Evolutionary conservation across 2,888 invertebrate species (phyloP), one percentile per base, ranked within the genome.

Genomic region (Boloria selene): DNA sequence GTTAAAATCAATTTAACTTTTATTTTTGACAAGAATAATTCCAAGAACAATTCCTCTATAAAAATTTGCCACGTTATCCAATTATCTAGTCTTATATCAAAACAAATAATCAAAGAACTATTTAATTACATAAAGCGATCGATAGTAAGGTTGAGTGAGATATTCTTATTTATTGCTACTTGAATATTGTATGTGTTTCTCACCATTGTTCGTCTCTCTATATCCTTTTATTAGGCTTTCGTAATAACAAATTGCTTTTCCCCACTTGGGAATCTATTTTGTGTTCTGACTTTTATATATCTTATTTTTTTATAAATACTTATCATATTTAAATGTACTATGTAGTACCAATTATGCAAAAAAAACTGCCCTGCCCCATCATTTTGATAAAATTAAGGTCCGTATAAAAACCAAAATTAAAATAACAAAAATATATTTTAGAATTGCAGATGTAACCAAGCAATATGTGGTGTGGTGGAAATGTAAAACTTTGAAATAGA

Each of bases 191-290:
- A 70, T 61, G 53, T 38, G 26, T 55, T 67, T 63, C 56, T 68
- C 63, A 65, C 65, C 61, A 65, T 70, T 68, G 63, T 67, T 67
- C 56, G 60, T 62, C 56, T 64, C 58, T 61, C 70, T 68, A 68
- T 70, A 68, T 65, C 68, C 65, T 65, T 68, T 68, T 63, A 70
- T 68, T 68, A 68, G 63, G 61, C 49, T 68, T 70, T 68, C 65
- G 63, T 61, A 68, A 65, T 63, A 65, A 68, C 65, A 64, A 64
- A 68, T 70, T 65, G 65, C 54, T 56, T n/a, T 31, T 50, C 50
- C 61, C 68, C 68, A 50, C 61, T 63, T 54, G 68, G 63, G 70
- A 68, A n/a, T 49, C 52, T 45, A 42, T 65, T 63, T 59, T 59
- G 31, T 54, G 45, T 67, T 51, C 58, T 31, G 52, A n/a, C 45